Percentiles rank a stretch among this genome's conserved stretches.
These are phyloP conservation scores for Camponotus pennsylvanicus DNA, from an alignment of 1,140 invertebrate genomes.

Conservation along the genomic window DNA sequence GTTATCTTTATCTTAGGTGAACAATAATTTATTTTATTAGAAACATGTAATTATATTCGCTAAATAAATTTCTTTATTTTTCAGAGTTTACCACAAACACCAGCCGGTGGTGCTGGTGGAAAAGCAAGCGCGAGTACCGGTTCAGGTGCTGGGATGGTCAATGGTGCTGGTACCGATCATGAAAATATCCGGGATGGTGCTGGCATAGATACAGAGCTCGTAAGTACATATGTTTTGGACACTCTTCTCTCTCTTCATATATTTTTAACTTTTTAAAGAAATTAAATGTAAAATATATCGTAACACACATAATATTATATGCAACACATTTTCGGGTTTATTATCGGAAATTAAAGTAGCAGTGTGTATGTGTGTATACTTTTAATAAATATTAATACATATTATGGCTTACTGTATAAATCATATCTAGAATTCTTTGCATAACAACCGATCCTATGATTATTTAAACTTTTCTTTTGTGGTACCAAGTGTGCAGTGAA, in stretches of 20 bases:
- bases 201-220: constrained; percentile 83
- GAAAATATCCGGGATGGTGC: constrained; percentile 82
- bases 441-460: not conserved
- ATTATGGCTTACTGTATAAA: not conserved
- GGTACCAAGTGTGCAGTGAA: not conserved
- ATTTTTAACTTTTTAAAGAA: constrained; percentile 16
- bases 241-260: no score
- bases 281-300: not conserved
- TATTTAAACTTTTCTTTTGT: constrained; percentile 4
- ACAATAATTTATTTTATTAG: not conserved
- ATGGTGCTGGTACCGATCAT: constrained; percentile 81
- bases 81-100: constrained; percentile 87
- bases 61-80: constrained; percentile 71
- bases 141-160: constrained; percentile 79
- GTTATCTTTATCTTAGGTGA: not conserved
- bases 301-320: not conserved
- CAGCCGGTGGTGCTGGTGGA: constrained; percentile 82
- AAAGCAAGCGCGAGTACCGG: constrained; percentile 80
- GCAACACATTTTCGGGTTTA: not conserved
- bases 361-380: not conserved
- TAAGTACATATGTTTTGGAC: constrained; percentile 71
- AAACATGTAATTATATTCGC: not conserved
- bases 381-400: not conserved
- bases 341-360: not conserved
- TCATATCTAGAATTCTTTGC: not conserved